Evolutionary conservation across 2,888 invertebrate species (phyloP).

Genomic region (Pyrochroa serraticornis): DNA sequence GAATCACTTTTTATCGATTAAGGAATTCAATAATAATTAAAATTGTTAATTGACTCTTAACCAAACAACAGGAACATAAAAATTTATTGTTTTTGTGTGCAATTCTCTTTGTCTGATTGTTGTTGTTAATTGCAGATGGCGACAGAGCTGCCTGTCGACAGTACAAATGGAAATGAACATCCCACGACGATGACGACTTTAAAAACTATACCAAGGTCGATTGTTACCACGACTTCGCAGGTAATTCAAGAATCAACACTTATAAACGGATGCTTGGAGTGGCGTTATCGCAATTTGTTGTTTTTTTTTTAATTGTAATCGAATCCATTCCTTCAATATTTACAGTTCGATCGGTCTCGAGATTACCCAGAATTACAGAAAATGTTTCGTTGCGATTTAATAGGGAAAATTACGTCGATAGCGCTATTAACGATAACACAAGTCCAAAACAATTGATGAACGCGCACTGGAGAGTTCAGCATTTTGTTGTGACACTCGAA

Average conservation of each 20-base stretch:
- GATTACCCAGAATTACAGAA: constrained; percentile 4
- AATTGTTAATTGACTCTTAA: not conserved
- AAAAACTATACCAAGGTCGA: constrained; percentile 46
- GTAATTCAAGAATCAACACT: constrained; percentile 36
- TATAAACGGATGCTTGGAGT: no score
- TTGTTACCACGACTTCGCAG: constrained; percentile 52
- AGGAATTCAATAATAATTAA: not conserved
- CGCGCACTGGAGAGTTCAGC: no score
- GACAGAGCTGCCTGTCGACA: constrained; percentile 51
- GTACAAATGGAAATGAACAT: constrained; percentile 50
- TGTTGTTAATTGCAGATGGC: constrained; percentile 51
- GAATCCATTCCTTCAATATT: constrained; percentile 6
- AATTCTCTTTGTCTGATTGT: constrained; percentile 1
- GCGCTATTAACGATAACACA: no score
- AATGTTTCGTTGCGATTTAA: no score
- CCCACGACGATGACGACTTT: constrained; percentile 46
- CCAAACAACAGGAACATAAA: not conserved
- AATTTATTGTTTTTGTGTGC: not conserved
- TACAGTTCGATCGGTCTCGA: constrained; percentile 3
- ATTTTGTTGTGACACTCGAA: no score
- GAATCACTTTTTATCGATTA: not conserved
- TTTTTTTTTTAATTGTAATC: constrained; percentile 10
- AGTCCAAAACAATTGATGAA: no score
- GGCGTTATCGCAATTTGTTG: no score
- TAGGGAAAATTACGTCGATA: no score